phyloP scores from a whole-genome alignment of 2,113 vertebrate genomes.

The Bos indicus region DNA sequence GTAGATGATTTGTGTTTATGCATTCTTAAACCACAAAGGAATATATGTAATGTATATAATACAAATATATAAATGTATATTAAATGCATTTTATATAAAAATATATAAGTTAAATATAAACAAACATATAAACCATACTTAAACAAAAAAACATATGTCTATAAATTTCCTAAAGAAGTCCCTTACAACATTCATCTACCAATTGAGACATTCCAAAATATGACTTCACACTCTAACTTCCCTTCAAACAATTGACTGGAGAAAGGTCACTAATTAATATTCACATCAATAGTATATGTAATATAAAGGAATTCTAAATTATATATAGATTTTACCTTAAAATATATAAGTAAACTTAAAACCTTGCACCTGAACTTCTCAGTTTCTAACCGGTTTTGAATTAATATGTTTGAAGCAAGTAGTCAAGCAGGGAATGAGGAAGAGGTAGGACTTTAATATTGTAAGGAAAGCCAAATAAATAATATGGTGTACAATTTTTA shows the following conservation, averaged over 20 bases:
- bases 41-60: background rate
- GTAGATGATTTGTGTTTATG: constrained; percentile 8
- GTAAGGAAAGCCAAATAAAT: background rate
- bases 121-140: background rate
- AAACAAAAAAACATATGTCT: background rate
- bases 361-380: background rate
- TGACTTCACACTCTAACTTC: background rate
- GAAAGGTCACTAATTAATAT: background rate
- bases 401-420: background rate
- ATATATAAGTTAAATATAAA: background rate
- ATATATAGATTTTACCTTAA: background rate
- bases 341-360: background rate
- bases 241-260: background rate
- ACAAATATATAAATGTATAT: background rate
- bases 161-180: background rate
- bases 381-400: background rate
- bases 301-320: background rate
- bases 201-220: background rate
- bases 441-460: background rate
- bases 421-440: background rate
- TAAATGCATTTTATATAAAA: background rate
- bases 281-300: background rate
- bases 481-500: background rate
- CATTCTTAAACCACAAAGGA: background rate
- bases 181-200: background rate